Evolutionary conservation across 2,888 invertebrate genomes (phyloP).

Genomic region (Galeruca laticollis): DNA sequence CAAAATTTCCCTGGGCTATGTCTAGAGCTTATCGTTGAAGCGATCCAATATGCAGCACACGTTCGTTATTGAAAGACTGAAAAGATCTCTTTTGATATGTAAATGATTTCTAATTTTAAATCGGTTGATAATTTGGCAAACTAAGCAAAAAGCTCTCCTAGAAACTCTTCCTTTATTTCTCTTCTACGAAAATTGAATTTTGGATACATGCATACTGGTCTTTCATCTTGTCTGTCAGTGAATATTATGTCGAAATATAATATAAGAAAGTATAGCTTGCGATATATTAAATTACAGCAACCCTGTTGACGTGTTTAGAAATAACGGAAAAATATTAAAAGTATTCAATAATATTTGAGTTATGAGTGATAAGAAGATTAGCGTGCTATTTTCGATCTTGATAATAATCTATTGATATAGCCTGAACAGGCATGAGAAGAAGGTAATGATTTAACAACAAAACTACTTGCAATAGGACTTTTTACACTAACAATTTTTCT

Average conservation of each 20-base stretch:
- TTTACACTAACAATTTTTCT: too few species aligned
- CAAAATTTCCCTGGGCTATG: not conserved
- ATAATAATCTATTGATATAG: too few species aligned
- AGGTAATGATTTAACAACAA: too few species aligned
- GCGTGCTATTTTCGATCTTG: too few species aligned
- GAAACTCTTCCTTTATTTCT: conserved; percentile 1
- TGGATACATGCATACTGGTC: not conserved
- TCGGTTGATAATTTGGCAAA: conserved; percentile 46
- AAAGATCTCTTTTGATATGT: conserved; percentile 61
- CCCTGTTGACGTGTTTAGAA: too few species aligned
- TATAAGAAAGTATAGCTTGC: not conserved
- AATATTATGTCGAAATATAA: not conserved
- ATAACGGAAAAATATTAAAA: too few species aligned
- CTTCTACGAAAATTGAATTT: not conserved
- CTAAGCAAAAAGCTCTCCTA: not conserved
- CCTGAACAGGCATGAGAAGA: too few species aligned
- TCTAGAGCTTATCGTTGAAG: not conserved
- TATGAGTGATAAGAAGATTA: too few species aligned
- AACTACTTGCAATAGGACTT: too few species aligned
- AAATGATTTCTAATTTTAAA: conserved; percentile 59
- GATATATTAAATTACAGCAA: not conserved
- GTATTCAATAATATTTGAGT: too few species aligned
- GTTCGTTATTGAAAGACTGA: conserved; percentile 53
- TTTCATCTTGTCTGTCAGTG: not conserved
- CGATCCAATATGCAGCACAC: conserved; percentile 40